Evolutionary conservation across 2,113 vertebrate species (phyloP), one percentile per base, ranked within the genome.

Genomic region (Poeciliopsis prolifica): DNA sequence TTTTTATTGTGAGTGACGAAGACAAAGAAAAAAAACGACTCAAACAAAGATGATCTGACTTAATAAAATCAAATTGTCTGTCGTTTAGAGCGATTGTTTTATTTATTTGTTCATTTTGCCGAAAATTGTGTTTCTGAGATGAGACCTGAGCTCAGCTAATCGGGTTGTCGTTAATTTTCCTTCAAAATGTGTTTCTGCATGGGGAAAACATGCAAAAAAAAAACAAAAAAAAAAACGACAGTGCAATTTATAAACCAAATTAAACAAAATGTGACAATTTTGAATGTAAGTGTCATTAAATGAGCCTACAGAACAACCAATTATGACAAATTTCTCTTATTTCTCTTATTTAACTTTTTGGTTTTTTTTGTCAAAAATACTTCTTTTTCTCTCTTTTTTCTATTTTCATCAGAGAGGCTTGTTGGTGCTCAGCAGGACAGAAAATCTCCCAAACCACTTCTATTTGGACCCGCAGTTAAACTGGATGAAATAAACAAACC

Each of bases 1-100:
- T 8, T 67, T 79, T 51, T 15, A 51, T 5, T 31, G 54, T 61
- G 48, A 68, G 26, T 42, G 22, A 77, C 51, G n/a, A 75, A 33
- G 63, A 31, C 3, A 31, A 31, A 7, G 0, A 35, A 35, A 61
- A 15, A 19, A 14, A 68, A 2, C 3, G 30, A 35, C 19, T 63
- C 61, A 63, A 63, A 17, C 5, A 29, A 40, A 62, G 61, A 13
- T 35, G 4, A 42, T 67, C 35, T 28, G n/a, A n/a, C 5, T 48
- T 17, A 48, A 1, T 33, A 8, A 54, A 24, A 24, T 54, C 3
- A n/a, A 10, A 22, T 8, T 0, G 17, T 48, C 14, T 5, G 44
- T 48, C 14, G 3, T 42, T 42, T 42, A 42, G 13, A 42, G 40
- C 13, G 40, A 42, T 0, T 40, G 44, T 51, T 15, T 24, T 19